Base-by-base conservation (phyloP, 2,888 invertebrate genomes). In the Rhingia campestris region DNA sequence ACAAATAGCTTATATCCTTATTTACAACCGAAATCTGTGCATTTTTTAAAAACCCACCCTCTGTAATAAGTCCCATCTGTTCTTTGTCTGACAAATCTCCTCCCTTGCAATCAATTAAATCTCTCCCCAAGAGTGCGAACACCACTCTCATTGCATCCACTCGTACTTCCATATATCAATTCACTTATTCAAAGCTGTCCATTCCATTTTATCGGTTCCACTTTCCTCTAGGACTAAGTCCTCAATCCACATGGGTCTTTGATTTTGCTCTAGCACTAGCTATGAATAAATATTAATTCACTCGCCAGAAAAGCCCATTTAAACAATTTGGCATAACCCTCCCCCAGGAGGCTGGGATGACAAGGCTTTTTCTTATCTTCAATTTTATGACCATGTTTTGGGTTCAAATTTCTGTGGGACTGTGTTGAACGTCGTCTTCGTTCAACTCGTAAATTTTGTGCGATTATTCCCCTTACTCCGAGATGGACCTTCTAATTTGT, bases 241-340 rank as follows among this genome's bases (percentile, higher is more conserved):
- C 7, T 35, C 66, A 47, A 73, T 49, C 54, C 80, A 43, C 73
- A 67, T 58, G 63, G 67, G 63, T 56, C 14, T 63, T 69, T 74
- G 67, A 80, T 80, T 80, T 74, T 22, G 33, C 41, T 61, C 47
- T 22, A 22, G 12, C 43, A 47, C 9, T 39, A 7, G 7, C 49
- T 56, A 67, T 80, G 74, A 73, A 80, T 80, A 80, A 80, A 80
- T 80, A 80, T 80, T 63, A 80, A 67, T 63, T 37, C 7, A 41
- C 73, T 67, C 67, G 12, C 47, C 14, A 54, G 51, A 49, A 67
- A 80, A 14, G 43, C 51, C 59, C 59, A 43, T 22, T 6, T 14
- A 39, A 54, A 67, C 45, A 73, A 54, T 73, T 69, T 61, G 7
- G 63, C 56, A 63, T 63, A 63, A 35, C 10, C 51, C 56, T 69